Evolutionary conservation across 2,113 vertebrate genomes (phyloP).

Genomic region (Camelus bactrianus): DNA sequence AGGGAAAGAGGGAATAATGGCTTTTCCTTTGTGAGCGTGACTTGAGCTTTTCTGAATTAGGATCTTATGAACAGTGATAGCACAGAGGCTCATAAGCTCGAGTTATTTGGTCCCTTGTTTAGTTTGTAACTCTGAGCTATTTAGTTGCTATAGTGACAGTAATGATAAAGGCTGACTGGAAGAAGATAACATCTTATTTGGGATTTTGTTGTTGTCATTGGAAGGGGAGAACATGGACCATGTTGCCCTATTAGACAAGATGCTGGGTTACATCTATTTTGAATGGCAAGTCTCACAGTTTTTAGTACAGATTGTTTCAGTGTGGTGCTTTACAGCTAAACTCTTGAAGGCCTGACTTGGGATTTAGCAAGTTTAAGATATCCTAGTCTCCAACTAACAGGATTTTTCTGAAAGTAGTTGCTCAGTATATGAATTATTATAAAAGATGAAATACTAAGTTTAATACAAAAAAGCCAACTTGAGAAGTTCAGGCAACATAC

Average conservation of each 20-base stretch:
- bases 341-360: constrained; percentile 77
- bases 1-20: constrained; percentile 74
- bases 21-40: constrained; percentile 74
- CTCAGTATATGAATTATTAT: constrained; percentile 85
- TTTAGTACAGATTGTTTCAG: constrained; percentile 66
- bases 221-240: constrained; percentile 55
- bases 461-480: constrained; percentile 86
- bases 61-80: constrained; percentile 77
- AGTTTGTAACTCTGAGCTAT: constrained; percentile 65
- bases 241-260: constrained; percentile 71
- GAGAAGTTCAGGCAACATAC: constrained; percentile 87
- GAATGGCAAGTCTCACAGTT: constrained; percentile 76
- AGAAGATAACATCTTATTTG: constrained; percentile 78
- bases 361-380: constrained; percentile 87
- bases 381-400: constrained; percentile 86
- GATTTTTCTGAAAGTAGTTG: constrained; percentile 85
- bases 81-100: constrained; percentile 66
- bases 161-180: constrained; percentile 75
- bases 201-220: constrained; percentile 23
- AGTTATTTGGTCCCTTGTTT: constrained; percentile 74
- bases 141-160: constrained; percentile 75
- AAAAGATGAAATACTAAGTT: constrained; percentile 84
- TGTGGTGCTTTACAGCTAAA: constrained; percentile 81
- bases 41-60: constrained; percentile 78
- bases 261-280: constrained; percentile 69